Percentiles rank a stretch among this genome's conserved stretches.
Evolutionary conservation across 1,140 invertebrate genomes (phyloP).

Genomic region (Hydropsyche tenuis): DNA sequence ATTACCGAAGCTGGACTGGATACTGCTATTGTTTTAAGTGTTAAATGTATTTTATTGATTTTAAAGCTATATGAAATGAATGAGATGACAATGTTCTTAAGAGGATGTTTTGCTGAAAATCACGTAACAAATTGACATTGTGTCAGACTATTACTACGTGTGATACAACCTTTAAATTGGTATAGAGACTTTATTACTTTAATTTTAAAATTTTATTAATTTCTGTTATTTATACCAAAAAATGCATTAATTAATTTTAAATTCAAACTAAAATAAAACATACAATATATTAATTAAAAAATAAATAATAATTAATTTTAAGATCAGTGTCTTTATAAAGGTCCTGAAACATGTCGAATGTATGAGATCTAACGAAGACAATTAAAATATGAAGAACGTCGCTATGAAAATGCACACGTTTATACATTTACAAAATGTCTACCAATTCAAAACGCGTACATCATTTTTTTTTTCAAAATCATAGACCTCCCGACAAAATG

Average conservation of each 20-base stretch:
- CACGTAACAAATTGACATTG: constrained; percentile 50
- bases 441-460: too few species aligned
- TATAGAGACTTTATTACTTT: constrained; percentile 39
- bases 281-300: too few species aligned
- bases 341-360: constrained; percentile 17
- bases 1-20: constrained; percentile 18
- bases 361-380: constrained; percentile 49
- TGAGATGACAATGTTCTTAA: constrained; percentile 35
- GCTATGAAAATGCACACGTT: too few species aligned
- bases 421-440: too few species aligned
- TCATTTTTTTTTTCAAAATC: too few species aligned
- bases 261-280: too few species aligned
- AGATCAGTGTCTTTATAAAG: constrained; percentile 12
- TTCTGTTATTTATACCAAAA: too few species aligned
- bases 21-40: neutral
- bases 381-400: constrained; percentile 44
- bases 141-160: constrained; percentile 44
- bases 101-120: constrained; percentile 48
- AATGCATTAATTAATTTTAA: too few species aligned
- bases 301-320: too few species aligned
- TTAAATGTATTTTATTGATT: constrained; percentile 2
- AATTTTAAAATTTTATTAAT: too few species aligned
- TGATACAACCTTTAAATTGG: constrained; percentile 9
- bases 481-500: too few species aligned
- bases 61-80: constrained; percentile 3